These are phyloP conservation scores for Stenurella melanura DNA, from an alignment of 2,888 invertebrate species.

Conservation along the genomic window DNA sequence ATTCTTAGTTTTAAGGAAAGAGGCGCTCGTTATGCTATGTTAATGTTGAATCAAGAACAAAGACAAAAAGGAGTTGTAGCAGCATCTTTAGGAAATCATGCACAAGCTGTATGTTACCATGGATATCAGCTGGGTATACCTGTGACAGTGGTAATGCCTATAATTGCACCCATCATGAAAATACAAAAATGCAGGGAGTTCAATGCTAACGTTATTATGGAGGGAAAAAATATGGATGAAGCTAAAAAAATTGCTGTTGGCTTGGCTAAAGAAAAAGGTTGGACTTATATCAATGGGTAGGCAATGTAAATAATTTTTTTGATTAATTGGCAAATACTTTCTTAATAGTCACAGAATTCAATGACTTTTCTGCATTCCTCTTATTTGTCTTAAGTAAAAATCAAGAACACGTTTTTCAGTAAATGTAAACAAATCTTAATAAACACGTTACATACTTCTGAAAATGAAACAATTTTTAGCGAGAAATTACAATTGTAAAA, in stretches of 20 bases:
- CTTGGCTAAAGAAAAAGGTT: conserved; percentile 81
- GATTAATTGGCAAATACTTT: neutral
- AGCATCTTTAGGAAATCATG: conserved; percentile 96
- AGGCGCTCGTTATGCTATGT: conserved; percentile 90
- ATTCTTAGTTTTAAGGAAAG: conserved; percentile 90
- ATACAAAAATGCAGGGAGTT: conserved; percentile 90
- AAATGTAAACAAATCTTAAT: no score
- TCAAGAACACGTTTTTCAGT: neutral
- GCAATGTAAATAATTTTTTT: conserved; percentile 14
- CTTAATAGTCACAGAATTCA: neutral
- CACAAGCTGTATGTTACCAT: conserved; percentile 85
- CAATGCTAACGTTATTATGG: conserved; percentile 89
- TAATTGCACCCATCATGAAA: conserved; percentile 96
- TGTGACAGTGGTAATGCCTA: conserved; percentile 94
- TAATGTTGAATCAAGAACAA: conserved; percentile 84
- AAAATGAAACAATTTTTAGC: no score
- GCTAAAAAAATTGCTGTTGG: conserved; percentile 87
- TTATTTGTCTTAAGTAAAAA: neutral
- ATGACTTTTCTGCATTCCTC: neutral
- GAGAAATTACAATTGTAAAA: no score
- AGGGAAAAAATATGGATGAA: conserved; percentile 89
- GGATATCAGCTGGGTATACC: conserved; percentile 78
- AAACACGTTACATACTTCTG: no score
- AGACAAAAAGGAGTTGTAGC: conserved; percentile 89
- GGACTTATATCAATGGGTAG: conserved; percentile 92